phyloP scores from a whole-genome alignment of 2,113 vertebrate species.

The Cyprinodon variegatus region DNA sequence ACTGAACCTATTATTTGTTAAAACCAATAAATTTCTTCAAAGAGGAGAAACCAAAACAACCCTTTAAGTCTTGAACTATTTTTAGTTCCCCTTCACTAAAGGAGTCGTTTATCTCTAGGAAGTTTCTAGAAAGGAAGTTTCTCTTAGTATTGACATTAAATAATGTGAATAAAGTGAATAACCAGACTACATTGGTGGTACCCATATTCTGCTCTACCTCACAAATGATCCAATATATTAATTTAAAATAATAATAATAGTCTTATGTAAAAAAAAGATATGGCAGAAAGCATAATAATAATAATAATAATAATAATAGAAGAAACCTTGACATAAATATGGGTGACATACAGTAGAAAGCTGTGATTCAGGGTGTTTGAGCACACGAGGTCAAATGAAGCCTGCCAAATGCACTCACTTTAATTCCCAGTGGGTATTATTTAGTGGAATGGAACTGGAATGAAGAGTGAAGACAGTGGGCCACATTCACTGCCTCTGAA shows the following conservation, averaged over 20 bases:
- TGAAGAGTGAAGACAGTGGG: slow-evolving; percentile 52
- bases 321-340: slow-evolving; percentile 18
- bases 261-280: not conserved
- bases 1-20: not conserved
- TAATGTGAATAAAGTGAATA: slow-evolving; percentile 1
- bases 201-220: slow-evolving; percentile 45
- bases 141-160: not conserved
- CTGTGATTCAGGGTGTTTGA: slow-evolving; percentile 6
- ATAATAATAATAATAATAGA: not conserved
- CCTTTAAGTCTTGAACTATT: not conserved
- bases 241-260: not conserved
- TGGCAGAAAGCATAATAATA: too few species aligned
- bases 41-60: not conserved
- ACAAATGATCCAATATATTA: slow-evolving; percentile 18
- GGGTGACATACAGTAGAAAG: not conserved
- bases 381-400: slow-evolving; percentile 6
- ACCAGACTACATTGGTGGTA: slow-evolving; percentile 22
- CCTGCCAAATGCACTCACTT: not conserved
- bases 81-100: not conserved
- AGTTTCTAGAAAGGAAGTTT: not conserved
- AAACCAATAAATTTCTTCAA: not conserved
- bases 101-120: not conserved
- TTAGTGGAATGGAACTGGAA: slow-evolving; percentile 49
- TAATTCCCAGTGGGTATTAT: slow-evolving; percentile 28
- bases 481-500: slow-evolving; percentile 58